Base-by-base conservation (phyloP, 2,797 vertebrate species). In the Chloroceryle inda region DNA sequence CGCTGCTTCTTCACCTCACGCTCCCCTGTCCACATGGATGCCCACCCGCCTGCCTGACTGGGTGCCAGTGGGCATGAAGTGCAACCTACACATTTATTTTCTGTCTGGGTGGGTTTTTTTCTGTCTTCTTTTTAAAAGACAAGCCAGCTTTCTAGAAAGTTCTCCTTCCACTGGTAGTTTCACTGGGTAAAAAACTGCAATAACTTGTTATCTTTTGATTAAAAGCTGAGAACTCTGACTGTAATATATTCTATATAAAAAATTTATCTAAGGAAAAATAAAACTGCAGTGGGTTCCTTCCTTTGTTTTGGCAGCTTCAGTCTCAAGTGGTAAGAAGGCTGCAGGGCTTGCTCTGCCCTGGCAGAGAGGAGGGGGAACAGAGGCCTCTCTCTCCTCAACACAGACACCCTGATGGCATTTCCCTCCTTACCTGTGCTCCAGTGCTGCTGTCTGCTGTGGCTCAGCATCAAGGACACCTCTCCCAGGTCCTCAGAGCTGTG, bases 241-340 rank as follows among this genome's bases (percentile, higher is more conserved):
- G 92, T 96, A 97, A 96, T 92, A 95, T 96, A 96, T 96, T 98
- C 97, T 97, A 95, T 97, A 97, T 92, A 95, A 96, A 96, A 96
- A 95, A 94, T 79, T 96, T 94, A 96, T 96, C 94, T 94, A 97
- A 97, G 85, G 96, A 98, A 97, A 97, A 98, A 98, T 98, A 98
- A 98, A 98, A 88, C 72, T 80, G 92, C 87, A 87, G 88, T 89
- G 96, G 85, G 93, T 85, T 98, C 97, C 91, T 94, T 96, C 79
- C 73, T 94, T 96, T 73, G 66, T 67, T 92, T 86, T 35, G 63
- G 64, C 42, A 88, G 72, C 91, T 84, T 83, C 12, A 27, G 62
- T 67, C 35, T 50, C 1, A 0, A 0, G 31, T 61, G 5, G 3
- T 44, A 37, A 62, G 69, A 42, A 18, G 0, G 0, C 24, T 37